Evolutionary conservation across 2,113 vertebrate genomes (phyloP), one percentile per base, ranked within the genome.

Genomic region (Anguilla japonica): DNA sequence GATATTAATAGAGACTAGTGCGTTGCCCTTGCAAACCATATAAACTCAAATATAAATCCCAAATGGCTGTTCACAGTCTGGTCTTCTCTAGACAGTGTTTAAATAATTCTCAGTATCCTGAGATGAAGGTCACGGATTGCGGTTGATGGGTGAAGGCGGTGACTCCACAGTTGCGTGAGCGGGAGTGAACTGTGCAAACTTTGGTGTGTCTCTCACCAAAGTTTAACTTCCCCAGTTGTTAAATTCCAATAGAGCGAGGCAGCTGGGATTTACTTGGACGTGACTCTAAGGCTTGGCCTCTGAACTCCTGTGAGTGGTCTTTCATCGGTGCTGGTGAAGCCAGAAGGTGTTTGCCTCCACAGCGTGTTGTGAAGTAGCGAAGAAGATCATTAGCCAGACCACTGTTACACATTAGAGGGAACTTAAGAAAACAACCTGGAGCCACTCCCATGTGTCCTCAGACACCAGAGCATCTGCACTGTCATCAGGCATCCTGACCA

Each of bases 341-440:
- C 50, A 67, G 41, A 75, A 78, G 26, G 22, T 78, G 63, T 41
- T 41, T 46, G 63, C 22, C 67, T 14, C 63, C 26, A 20, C 41
- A 67, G 46, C 18, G 39, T 79, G 15, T 78, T 34, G n/a, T 9
- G 53, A 29, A 34, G 39, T 0, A n/a, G 41, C 20, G 71, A 79
- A 75, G 87, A 89, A 75, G 87, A 89, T 91, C 40, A 91, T 91
- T 91, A 91, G 89, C 87, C 46, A 87, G 67, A 53, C 46, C 20
- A 26, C 39, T 81, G 75, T 85, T 85, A 85, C 75, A 85, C 84
- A 85, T 85, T 85, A 85, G 29, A 85, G n/a, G 26, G 78, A 85
- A 22, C 40, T 81, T 43, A 41, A 22, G 15, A 11, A 39, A 40
- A 15, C 20, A 39, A 75, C n/a, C 1, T 85, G 75, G 56, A 60